Evolutionary conservation across 2,797 vertebrate species (phyloP), one percentile per base, ranked within the genome.

Genomic region (Schizothorax lantsangensis): DNA sequence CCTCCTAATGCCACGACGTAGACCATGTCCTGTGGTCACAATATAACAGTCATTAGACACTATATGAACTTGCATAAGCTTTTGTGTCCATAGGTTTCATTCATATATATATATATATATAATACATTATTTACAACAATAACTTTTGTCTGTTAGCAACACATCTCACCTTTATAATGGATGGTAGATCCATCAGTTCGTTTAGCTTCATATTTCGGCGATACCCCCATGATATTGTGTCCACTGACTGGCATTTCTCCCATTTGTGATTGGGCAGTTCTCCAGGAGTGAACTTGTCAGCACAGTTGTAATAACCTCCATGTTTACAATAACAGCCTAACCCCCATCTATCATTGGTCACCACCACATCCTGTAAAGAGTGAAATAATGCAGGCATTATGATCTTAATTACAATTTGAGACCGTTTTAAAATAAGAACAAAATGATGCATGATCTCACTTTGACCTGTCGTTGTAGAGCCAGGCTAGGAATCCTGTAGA

Each of bases 331-430:
- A 92, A 80, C 96, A 97, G 86, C 97, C 97, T 1, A 38, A 71
- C 6, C 98, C 96, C 98, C 98, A 99, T n/a, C 98, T 94, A 91
- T 99, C 98, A 68, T 99, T 99, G 40, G 97, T 97, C 74, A 99
- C 97, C 2, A 99, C 92, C 0, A 93, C 92, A 86, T 99, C 97
- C 98, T 99, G 83, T 36, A 59, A 80, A 26, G 36, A 72, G 38
- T 1, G 5, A 2, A 43, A 54, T 4, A 40, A 74, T 73, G 9
- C 5, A 69, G 26, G 36, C 14, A 30, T 62, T 15, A 59, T 68
- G 11, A 64, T 79, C 6, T n/a, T 6, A 36, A n/a, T 12, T 6
- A 47, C 7, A 43, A 43, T 45, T 11, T 33, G 5, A 68, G 26
- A 66, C 5, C 0, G 5, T 52, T 84, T 9, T 23, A 43, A 47